Evolutionary conservation across 2,797 vertebrate genomes (phyloP), one percentile per base, ranked within the genome.

Genomic region (Adelosebastes latens): DNA sequence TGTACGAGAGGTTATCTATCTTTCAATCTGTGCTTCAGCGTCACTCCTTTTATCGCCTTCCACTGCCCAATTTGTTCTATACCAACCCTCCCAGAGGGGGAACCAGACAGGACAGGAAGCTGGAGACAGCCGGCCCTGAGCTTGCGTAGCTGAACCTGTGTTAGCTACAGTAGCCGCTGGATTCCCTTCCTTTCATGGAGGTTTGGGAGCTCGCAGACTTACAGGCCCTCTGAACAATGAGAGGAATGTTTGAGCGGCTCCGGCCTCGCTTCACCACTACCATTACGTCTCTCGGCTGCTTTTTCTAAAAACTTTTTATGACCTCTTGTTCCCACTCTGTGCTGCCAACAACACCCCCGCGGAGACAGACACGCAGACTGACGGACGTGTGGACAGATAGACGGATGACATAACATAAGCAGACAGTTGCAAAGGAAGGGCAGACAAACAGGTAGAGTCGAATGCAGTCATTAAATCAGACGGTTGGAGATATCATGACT

Each of bases 191-290:
- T 94, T 94, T 94, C 93, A 94, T 94, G 93, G 94, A 93, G 92
- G 93, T 93, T 94, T 93, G 85, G 81, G 87, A 91, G 89, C 91
- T 84, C 39, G 36, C 82, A 86, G 94, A 93, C 93, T 95, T 94
- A 93, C 93, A 87, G 92, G 92, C 90, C 91, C 93, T 82, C 90
- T 92, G 94, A 96, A 96, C 96, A 96, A 96, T 95, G 95, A 96
- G 92, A 95, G 94, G 95, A 96, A 96, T 96, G 95, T 95, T 87
- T 81, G 86, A 93, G 91, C 89, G 82, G 88, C 90, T 92, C 87
- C 59, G 79, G 88, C 90, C 85, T 88, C 36, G 22, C 88, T 88
- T 80, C 77, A 67, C 79, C 83, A 75, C 90, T 80, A 79, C 87
- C 85, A 89, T 92, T 92, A 88, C 79, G 73, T 84, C 86, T 85